Evolutionary conservation across 2,113 vertebrate genomes (phyloP), one percentile per base, ranked within the genome.

Genomic region (Gorsachius goisagi): DNA sequence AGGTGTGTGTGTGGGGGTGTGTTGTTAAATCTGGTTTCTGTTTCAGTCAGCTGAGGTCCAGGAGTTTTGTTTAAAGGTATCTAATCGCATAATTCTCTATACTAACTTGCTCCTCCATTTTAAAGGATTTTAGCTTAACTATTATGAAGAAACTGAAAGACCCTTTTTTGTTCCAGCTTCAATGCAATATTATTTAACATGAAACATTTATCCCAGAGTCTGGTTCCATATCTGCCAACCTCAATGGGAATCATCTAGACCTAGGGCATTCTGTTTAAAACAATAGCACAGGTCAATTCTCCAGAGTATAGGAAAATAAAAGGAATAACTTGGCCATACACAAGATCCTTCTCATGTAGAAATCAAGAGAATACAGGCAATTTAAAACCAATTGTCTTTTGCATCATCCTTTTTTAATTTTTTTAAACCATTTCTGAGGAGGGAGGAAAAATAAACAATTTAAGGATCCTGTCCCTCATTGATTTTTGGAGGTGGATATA

Each of bases 141-240:
- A 3, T 23, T 44, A 49, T 19, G 23, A 76, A 64, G 49, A 69
- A 55, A 76, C 5, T 6, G 19, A 24, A 63, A 28, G 19, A 55
- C 14, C 1, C 0, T 32, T 49, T 50, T n/a, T 63, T 45, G 1
- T 78, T 73, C 20, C 21, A 77, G 8, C 32, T 71, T 85, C 14
- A 47, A 22, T 23, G 52, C 23, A 88, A 11, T 21, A 18, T 44
- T 85, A 3, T 47, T 82, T 33, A 59, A 41, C 17, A 21, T 67
- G 37, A 21, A 85, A 41, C 7, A 21, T 71, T 83, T 69, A 72
- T 76, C 74, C 58, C 64, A 75, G 64, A 86, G n/a, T 8, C 32
- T 63, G 41, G 7, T 67, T 71, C 47, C 4, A 0, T 35, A 19
- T 39, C 22, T 21, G 35, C 18, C 5, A 15, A 21, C 0, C 3